These are phyloP conservation scores for Corythornis madagascariensis DNA, from an alignment of 2,113 vertebrate genomes.

Conservation along the genomic window DNA sequence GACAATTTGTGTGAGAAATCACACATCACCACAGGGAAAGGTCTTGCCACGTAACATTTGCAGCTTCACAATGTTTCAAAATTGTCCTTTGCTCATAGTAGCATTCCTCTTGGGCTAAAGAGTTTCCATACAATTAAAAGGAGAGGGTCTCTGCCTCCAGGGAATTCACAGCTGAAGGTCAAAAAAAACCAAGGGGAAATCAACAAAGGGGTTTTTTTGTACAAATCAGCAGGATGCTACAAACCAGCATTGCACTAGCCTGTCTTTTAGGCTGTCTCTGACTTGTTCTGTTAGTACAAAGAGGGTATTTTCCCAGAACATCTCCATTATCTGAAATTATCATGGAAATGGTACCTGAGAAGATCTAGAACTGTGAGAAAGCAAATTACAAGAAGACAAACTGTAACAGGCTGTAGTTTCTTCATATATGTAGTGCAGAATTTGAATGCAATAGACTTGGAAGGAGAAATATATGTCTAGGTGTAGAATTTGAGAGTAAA, in stretches of 20 bases:
- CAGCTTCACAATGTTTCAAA: conserved; percentile 1
- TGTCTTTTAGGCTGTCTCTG: background rate
- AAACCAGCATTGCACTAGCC: background rate
- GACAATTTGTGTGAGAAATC: conserved; percentile 2
- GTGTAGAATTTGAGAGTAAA: background rate
- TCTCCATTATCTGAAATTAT: background rate
- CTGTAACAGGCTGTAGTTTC: background rate
- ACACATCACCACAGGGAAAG: background rate
- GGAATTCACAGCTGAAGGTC: conserved; percentile 13
- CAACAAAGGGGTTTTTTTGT: background rate
- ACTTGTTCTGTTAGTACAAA: background rate
- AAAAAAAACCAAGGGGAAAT: background rate
- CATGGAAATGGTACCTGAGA: background rate
- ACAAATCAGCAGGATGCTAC: background rate
- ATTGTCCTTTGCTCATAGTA: background rate
- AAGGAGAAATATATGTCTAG: background rate
- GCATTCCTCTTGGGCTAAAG: background rate
- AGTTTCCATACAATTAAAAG: conserved; percentile 12
- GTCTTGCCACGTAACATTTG: background rate
- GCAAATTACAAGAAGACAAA: background rate
- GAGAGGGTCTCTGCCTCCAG: conserved; percentile 1
- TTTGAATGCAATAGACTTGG: background rate
- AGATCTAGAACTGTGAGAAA: background rate
- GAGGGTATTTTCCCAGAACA: background rate
- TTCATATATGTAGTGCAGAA: background rate